Evolutionary conservation across 2,113 vertebrate genomes (phyloP).

Genomic region (Colaptes auratus): DNA sequence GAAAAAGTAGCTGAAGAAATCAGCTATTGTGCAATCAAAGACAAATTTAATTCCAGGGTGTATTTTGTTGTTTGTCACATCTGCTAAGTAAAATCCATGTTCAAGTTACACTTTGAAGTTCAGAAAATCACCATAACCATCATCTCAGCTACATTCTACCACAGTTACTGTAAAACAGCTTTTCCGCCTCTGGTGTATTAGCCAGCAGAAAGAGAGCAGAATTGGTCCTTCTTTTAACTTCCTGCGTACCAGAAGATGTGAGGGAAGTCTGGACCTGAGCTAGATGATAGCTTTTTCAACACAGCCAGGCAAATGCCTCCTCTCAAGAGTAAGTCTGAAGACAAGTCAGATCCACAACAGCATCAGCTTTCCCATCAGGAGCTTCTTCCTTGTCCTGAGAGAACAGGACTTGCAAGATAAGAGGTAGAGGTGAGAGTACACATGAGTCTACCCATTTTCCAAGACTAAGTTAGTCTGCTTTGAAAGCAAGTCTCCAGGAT

Average conservation of each 20-base stretch:
- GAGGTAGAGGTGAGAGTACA: background rate
- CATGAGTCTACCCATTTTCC: background rate
- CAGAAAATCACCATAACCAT: background rate
- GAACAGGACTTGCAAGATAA: background rate
- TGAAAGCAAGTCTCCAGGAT: background rate
- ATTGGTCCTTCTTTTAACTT: background rate
- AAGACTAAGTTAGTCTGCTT: background rate
- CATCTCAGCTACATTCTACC: background rate
- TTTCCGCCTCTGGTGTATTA: background rate
- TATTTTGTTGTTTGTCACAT: slow-evolving; percentile 6
- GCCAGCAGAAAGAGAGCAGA: background rate
- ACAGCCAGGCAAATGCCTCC: background rate
- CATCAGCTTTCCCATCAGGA: background rate
- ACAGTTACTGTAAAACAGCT: background rate
- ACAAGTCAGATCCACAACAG: background rate
- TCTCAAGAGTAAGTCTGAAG: background rate
- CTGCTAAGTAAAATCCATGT: background rate
- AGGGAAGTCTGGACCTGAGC: background rate
- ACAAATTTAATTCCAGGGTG: background rate
- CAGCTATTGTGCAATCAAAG: slow-evolving; percentile 23
- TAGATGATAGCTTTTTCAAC: background rate
- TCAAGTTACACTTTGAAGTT: background rate
- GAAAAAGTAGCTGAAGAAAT: slow-evolving; percentile 49
- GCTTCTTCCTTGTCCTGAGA: background rate
- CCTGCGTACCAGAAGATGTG: background rate